phyloP scores from a whole-genome alignment of 2,888 invertebrate species.

The Microctonus brassicae region DNA sequence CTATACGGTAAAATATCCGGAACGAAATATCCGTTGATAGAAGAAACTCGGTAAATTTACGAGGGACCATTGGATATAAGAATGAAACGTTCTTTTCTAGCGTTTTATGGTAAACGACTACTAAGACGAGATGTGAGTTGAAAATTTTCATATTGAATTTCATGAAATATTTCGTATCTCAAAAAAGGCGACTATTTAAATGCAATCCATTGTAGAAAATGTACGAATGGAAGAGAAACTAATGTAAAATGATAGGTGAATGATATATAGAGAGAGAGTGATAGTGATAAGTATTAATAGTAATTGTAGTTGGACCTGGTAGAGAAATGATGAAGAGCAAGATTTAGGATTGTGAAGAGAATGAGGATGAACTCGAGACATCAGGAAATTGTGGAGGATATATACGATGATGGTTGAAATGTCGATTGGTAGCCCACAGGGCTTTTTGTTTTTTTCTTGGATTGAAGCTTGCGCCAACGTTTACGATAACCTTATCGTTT shows the following conservation, averaged over 20 bases:
- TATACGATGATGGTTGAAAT: constrained; percentile 33
- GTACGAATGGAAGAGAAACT: neutral
- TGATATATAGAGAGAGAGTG: neutral
- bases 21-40: constrained; percentile 40
- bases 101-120: constrained; percentile 27
- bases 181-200: constrained; percentile 14
- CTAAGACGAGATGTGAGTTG: constrained; percentile 13
- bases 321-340: constrained; percentile 20
- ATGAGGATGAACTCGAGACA: neutral
- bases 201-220: constrained; percentile 3
- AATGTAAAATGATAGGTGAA: neutral
- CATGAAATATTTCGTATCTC: constrained; percentile 20
- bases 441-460: neutral
- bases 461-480: neutral
- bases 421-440: constrained; percentile 23
- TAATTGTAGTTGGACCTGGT: neutral
- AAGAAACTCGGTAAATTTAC: constrained; percentile 21
- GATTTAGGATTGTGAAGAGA: too few species aligned
- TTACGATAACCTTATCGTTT: constrained; percentile 26
- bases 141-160: constrained; percentile 35
- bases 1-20: constrained; percentile 22
- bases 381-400: constrained; percentile 11
- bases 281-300: neutral
- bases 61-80: constrained; percentile 32
- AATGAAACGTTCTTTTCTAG: constrained; percentile 23